phyloP scores from a whole-genome alignment of 2,113 vertebrate genomes.

The Tragulus kanchil region DNA sequence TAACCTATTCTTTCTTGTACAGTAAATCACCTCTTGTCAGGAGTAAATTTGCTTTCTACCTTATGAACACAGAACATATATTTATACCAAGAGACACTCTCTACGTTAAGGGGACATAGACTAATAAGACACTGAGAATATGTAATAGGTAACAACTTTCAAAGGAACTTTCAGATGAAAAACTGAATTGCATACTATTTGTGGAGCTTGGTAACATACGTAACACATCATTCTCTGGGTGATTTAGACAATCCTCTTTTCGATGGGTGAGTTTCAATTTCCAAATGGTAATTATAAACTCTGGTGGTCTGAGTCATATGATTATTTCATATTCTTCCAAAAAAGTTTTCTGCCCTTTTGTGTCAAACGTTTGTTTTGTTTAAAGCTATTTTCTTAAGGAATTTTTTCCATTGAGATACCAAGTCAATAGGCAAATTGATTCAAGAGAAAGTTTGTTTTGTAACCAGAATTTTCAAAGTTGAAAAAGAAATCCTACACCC shows the following conservation, averaged over 20 bases:
- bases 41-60: not conserved
- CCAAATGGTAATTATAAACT: slow-evolving; percentile 9
- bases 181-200: not conserved
- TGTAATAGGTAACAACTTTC: not conserved
- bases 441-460: slow-evolving; percentile 58
- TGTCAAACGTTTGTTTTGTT: slow-evolving; percentile 10
- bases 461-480: slow-evolving; percentile 55
- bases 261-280: not conserved
- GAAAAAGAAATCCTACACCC: slow-evolving; percentile 2
- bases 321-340: slow-evolving; percentile 41
- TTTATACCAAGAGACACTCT: not conserved
- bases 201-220: not conserved
- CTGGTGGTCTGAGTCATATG: not conserved
- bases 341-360: not conserved
- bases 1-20: not conserved
- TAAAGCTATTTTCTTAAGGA: slow-evolving; percentile 30
- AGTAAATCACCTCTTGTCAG: not conserved
- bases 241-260: slow-evolving; percentile 16
- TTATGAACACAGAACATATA: not conserved
- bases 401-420: not conserved
- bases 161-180: not conserved
- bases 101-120: not conserved
- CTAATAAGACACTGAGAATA: not conserved
- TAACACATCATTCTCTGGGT: not conserved
- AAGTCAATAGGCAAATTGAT: slow-evolving; percentile 5